phyloP scores from a whole-genome alignment of 2,888 invertebrate species.

The Rugalucina vietnamica region DNA sequence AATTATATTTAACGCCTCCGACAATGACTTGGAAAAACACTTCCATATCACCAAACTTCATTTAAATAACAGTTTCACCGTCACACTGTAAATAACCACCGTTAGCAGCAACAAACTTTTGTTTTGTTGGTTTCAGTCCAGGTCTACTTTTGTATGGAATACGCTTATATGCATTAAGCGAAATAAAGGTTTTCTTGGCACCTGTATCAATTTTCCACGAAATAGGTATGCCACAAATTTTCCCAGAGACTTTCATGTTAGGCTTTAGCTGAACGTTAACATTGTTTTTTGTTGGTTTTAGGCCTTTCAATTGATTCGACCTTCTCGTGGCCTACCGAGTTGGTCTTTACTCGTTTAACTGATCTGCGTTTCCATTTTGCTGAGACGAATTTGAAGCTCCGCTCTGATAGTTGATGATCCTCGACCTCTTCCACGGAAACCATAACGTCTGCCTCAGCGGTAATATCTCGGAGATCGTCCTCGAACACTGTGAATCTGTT shows the following conservation, averaged over 20 bases:
- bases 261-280: background rate
- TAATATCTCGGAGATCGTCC: background rate
- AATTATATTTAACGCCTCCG: conserved; percentile 20
- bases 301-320: background rate
- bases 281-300: background rate
- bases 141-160: conserved; percentile 4
- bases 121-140: conserved; percentile 8
- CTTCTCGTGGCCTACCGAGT: conserved; percentile 15
- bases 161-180: background rate
- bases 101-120: conserved; percentile 2
- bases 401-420: background rate
- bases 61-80: conserved; percentile 9
- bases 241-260: conserved; percentile 21
- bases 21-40: conserved; percentile 32
- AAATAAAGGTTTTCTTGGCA: conserved; percentile 8
- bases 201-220: conserved; percentile 42
- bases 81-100: conserved; percentile 7
- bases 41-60: conserved; percentile 11
- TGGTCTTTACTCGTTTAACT: too few species aligned
- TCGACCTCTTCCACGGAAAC: background rate
- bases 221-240: conserved; percentile 2
- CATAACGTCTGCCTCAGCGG: background rate
- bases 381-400: background rate
- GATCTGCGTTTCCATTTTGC: background rate
- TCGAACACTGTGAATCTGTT: background rate